Evolutionary conservation across 2,797 vertebrate species (phyloP), one percentile per base, ranked within the genome.

Genomic region (Lithobates pipiens): DNA sequence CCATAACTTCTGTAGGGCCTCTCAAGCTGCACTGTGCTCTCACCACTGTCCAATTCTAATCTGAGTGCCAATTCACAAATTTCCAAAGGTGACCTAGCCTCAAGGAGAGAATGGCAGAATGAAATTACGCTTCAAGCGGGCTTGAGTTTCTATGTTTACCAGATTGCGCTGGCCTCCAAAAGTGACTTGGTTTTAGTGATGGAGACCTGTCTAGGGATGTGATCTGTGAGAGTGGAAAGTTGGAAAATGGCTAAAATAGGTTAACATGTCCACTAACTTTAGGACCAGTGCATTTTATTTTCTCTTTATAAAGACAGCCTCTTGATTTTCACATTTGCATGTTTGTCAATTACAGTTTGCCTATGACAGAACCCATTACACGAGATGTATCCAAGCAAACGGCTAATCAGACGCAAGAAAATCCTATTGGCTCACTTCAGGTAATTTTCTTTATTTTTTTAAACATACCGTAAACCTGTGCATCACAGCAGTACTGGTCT

Each of bases 371-470:
- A 54, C 88, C 91, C 29, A 86, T 88, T 88, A 89, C 88, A 77
- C 89, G 89, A 80, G 92, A 92, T 77, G 87, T 89, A 87, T 78
- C 90, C 34, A 91, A 92, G 85, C 90, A 91, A 85, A 88, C 92
- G 78, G 90, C 91, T 84, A 93, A 92, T 85, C 93, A 92, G 77
- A 88, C 42, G 2, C 54, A 86, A 68, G 76, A 89, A 85, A 94
- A 93, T 88, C 91, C 92, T 54, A 89, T 94, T 83, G 93, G 93
- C 44, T 89, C 89, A 50, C 88, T 94, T 82, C 93, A 94, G 90
- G 93, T 93, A 90, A 32, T 36, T 87, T 42, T 7, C 27, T 23
- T 85, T 5, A 8, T 61, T 61, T 9, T 32, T 4, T 32, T 32
- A 32, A 32, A 1, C 29, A 32, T 32, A 32, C 32, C 32, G 3